Evolutionary conservation across 2,113 vertebrate species (phyloP), one percentile per base, ranked within the genome.

Genomic region (Halcyon senegalensis): DNA sequence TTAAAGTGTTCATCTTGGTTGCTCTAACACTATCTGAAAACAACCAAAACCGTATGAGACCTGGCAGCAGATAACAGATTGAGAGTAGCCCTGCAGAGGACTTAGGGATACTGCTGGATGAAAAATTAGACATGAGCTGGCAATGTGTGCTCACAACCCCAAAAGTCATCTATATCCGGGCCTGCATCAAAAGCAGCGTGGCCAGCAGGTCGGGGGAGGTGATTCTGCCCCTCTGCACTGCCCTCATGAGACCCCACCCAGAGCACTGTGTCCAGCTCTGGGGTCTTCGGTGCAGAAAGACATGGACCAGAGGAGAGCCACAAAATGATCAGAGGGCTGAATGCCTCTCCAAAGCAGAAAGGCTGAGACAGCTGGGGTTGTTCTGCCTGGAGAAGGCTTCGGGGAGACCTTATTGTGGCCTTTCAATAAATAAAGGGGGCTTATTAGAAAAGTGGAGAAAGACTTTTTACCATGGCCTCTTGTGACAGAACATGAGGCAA

Each of bases 381-480:
- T 69, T 68, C 35, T 62, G 48, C 14, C 46, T 63, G 48, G 23
- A 63, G 39, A 56, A 72, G 39, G 33, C 48, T 55, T 16, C 1
- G 0, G 13, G 16, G 6, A 79, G 39, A 48, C 11, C 11, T n/a
- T 48, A 28, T 1, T 13, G 41, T 1, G 2, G 23, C 41, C 39
- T 55, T 39, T 17, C 21, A 44, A 4, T 37, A 46, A 2, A 6
- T 20, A 37, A 46, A 70, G 21, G 11, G 51, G 58, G 37, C 28
- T 24, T 72, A 15, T 9, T 37, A 35, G 30, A n/a, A 48, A 72
- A 35, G 6, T 3, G 6, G 51, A 25, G 28, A 37, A 9, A 46
- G 28, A 30, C 16, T 58, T 59, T 59, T 31, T 66, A 30, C 6
- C 5, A 73, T n/a, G 30, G 13, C 7, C 12, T 86, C 15, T 16